Conservation (phyloP, 2,888 invertebrate species). For the Tineola bisselliella region DNA sequence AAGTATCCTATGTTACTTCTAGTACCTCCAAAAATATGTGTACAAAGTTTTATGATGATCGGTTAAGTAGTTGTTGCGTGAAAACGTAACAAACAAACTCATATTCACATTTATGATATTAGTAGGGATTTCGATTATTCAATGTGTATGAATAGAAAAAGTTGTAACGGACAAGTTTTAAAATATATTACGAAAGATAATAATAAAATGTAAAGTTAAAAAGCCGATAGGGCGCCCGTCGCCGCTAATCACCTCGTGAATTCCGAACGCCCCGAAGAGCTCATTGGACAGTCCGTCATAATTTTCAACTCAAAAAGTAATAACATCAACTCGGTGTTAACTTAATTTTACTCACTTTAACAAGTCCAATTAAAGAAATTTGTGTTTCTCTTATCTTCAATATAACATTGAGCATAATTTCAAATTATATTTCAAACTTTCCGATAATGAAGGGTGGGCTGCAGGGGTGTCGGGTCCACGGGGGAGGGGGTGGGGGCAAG, state of each 20-base stretch:
- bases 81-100: too few relatives aligned
- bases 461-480: slow-evolving; percentile 22
- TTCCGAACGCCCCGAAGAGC: slow-evolving; percentile 15
- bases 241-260: slow-evolving; percentile 51
- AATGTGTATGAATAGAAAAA: too few relatives aligned
- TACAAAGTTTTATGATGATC: too few relatives aligned
- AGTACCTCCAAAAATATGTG: too few relatives aligned
- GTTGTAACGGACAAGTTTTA: not conserved
- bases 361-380: slow-evolving; percentile 70
- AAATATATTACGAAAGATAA: not conserved
- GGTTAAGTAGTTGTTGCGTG: too few relatives aligned
- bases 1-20: too few relatives aligned
- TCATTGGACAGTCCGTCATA: slow-evolving; percentile 57
- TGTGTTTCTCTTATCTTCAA: slow-evolving; percentile 70
- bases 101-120: too few relatives aligned
- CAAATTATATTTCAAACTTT: slow-evolving; percentile 70
- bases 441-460: slow-evolving; percentile 66
- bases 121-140: too few relatives aligned
- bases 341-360: slow-evolving; percentile 69
- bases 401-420: slow-evolving; percentile 70
- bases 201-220: slow-evolving; percentile 17
- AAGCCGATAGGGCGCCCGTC: slow-evolving; percentile 50
- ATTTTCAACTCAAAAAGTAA: slow-evolving; percentile 65
- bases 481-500: slow-evolving; percentile 21
- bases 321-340: slow-evolving; percentile 68